Base-by-base conservation (phyloP, 2,113 vertebrate species). In the Hippocampus guttulatus region DNA sequence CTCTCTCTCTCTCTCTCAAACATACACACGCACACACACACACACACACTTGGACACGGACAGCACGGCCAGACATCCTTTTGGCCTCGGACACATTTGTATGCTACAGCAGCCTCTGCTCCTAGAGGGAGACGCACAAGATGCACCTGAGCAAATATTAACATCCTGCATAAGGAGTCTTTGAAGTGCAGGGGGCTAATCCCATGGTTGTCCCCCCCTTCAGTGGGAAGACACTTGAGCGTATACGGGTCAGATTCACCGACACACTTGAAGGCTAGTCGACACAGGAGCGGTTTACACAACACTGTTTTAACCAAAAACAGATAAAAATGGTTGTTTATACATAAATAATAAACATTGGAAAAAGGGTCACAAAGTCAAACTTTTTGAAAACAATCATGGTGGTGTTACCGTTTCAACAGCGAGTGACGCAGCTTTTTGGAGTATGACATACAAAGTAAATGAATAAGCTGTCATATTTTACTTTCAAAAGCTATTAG, bases 101-200 rank as follows among this genome's bases (percentile, higher is more conserved):
- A 88, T 75, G 80, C 85, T 7, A 63, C 78, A 84, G 87, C 81
- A 84, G 81, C 74, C 80, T 81, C 75, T 43, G 78, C 75, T 83
- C 86, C 68, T 83, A 87, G 87, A 88, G 85, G 70, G 79, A 83
- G 83, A 83, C 82, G 80, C 76, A 51, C 52, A 41, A 90, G 81
- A 87, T 65, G 84, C 90, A 91, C 90, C 90, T 91, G 90, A 88
- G 89, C 89, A 90, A 91, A 91, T 90, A 91, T 90, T 88, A 89
- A 88, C 90, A 89, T 90, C 90, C 89, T 89, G 87, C 80, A 88
- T 77, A 69, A 84, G 80, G 82, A 83, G 87, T 75, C 88, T 91
- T 91, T 91, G 88, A 91, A 84, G 89, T 88, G 82, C 25, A 8
- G 84, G 54, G 88, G 82, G 84, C 84, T 67, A 49, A 81, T 84